phyloP scores from a whole-genome alignment of 2,888 invertebrate genomes.

The Hemaris fuciformis region DNA sequence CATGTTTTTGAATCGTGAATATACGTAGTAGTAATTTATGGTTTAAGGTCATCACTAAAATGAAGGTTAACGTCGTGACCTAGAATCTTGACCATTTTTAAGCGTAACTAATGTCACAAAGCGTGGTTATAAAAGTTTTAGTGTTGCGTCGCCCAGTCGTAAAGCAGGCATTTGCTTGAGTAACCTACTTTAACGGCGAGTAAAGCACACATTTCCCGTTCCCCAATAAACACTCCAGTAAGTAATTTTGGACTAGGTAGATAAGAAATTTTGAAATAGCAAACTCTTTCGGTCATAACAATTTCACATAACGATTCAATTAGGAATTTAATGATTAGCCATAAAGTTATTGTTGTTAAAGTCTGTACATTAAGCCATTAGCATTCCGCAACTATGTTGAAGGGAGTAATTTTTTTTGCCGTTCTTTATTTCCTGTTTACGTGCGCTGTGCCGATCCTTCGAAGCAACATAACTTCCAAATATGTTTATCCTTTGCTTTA shows the following conservation, averaged over 20 bases:
- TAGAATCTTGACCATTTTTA: conserved; percentile 25
- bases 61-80: conserved; percentile 22
- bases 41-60: background rate
- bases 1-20: background rate
- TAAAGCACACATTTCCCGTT: conserved; percentile 15
- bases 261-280: background rate
- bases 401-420: conserved; percentile 12
- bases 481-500: conserved; percentile 38
- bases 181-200: conserved; percentile 40
- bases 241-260: background rate
- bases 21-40: background rate
- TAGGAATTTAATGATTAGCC: conserved; percentile 1
- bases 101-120: conserved; percentile 42
- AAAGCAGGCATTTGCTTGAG: conserved; percentile 42
- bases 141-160: conserved; percentile 45
- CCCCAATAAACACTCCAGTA: background rate
- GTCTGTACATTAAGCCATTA: background rate
- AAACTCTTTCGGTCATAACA: background rate
- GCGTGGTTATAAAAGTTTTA: conserved; percentile 54
- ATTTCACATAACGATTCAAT: conserved; percentile 16
- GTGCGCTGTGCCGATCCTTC: background rate
- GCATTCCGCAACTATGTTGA: conserved; percentile 18
- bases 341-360: background rate
- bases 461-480: conserved; percentile 14
- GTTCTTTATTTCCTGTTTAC: conserved; percentile 14